phyloP scores from a whole-genome alignment of 1,140 invertebrate species.

The Atta texana region DNA sequence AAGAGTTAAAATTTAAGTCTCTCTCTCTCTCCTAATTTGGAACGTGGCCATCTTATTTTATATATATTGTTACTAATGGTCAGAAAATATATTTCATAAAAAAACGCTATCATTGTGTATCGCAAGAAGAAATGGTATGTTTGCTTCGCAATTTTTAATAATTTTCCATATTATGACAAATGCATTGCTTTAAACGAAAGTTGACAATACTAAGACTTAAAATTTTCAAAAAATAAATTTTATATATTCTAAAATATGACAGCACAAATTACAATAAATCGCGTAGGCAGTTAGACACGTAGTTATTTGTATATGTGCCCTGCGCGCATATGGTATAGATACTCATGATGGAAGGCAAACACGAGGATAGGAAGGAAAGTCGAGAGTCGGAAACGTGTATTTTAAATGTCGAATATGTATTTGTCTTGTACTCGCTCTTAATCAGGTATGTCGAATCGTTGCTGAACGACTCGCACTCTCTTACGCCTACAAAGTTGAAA shows the following conservation, averaged over 20 bases:
- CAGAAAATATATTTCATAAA: not conserved
- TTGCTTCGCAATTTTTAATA: not conserved
- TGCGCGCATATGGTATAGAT: not conserved
- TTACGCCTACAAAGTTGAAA: slow-evolving; percentile 42
- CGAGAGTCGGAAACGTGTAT: not conserved
- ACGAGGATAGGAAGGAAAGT: slow-evolving; percentile 21
- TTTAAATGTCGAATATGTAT: slow-evolving; percentile 37
- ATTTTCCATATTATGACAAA: not conserved
- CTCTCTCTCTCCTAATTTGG: too few species aligned
- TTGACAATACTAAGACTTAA: not conserved
- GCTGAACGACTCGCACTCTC: not conserved
- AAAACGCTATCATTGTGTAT: not conserved
- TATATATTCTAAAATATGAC: not conserved
- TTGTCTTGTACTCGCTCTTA: slow-evolving; percentile 43
- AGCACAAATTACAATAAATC: not conserved
- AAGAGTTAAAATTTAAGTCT: too few species aligned
- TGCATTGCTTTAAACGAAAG: not conserved
- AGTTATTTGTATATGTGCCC: not conserved
- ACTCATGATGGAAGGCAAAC: slow-evolving; percentile 5
- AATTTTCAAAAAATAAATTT: not conserved
- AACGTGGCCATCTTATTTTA: not conserved
- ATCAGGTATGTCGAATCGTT: slow-evolving; percentile 17
- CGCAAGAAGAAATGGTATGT: not conserved
- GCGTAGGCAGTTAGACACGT: not conserved
- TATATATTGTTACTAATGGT: not conserved